A percentile compares a stretch with the other conserved stretches of the same genome.
Evolutionary conservation across 2,113 vertebrate species (phyloP).

Genomic region (Mustelus asterias): DNA sequence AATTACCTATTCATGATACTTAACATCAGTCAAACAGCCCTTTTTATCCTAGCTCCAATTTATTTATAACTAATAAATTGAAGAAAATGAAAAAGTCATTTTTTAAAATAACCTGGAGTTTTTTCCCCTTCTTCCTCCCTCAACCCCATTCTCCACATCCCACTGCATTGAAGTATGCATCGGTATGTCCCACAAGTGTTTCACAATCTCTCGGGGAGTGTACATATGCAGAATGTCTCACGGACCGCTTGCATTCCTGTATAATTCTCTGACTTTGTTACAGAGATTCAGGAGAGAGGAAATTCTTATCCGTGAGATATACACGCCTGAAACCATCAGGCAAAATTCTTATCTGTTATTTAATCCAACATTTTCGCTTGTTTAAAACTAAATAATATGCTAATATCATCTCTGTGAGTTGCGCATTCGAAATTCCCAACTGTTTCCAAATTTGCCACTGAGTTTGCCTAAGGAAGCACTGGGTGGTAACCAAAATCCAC

Average conservation of each 20-base stretch:
- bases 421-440: not conserved
- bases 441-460: not conserved
- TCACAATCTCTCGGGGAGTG: not conserved
- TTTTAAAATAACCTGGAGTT: not conserved
- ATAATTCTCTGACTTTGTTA: not conserved
- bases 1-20: not conserved
- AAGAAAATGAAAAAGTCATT: no score
- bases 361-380: not conserved
- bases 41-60: not conserved
- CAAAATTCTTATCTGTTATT: not conserved
- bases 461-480: not conserved
- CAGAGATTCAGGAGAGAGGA: not conserved
- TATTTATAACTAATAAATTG: not conserved
- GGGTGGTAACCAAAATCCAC: not conserved
- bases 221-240: not conserved
- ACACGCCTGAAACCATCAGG: not conserved
- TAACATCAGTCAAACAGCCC: not conserved
- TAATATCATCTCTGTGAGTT: not conserved
- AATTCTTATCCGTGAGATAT: not conserved
- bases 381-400: not conserved
- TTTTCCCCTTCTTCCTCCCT: not conserved
- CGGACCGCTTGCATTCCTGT: not conserved
- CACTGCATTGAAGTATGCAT: not conserved
- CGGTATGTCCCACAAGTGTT: not conserved
- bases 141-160: not conserved